Conservation (phyloP, 2,797 vertebrate genomes). For the Mormyrus hasselquistii region DNA sequence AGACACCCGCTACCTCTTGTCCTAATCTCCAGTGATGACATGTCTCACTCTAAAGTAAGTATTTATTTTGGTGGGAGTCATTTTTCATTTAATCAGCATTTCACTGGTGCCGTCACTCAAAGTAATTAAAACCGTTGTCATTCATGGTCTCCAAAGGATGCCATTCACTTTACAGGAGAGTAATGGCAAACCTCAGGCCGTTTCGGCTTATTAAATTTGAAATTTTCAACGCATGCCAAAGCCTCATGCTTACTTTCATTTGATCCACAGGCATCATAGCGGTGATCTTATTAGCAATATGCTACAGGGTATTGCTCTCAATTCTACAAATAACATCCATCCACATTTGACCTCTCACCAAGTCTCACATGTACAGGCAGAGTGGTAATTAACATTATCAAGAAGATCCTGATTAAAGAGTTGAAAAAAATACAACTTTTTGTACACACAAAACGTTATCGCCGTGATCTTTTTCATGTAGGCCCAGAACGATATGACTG, state of each 20-base stretch:
- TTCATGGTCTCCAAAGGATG: conserved; percentile 8
- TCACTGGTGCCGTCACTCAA: neutral
- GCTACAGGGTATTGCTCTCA: conserved; percentile 6
- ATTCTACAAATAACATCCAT: conserved; percentile 30
- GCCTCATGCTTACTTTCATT: neutral
- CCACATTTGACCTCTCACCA: conserved; percentile 21
- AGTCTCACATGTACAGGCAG: neutral
- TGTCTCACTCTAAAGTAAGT: neutral
- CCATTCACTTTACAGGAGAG: neutral
- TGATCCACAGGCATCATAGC: neutral
- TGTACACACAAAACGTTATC: neutral
- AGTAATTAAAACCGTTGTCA: neutral
- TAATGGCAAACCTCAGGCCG: neutral
- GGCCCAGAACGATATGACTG: neutral
- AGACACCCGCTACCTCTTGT: neutral
- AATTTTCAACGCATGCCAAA: neutral
- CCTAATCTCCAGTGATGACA: neutral
- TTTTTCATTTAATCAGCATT: conserved; percentile 15
- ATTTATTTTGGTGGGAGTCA: neutral
- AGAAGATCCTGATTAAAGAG: neutral
- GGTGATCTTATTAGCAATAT: conserved; percentile 5
- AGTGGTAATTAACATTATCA: conserved; percentile 49
- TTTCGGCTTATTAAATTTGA: conserved; percentile 1
- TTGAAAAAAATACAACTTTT: neutral
- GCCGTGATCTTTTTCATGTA: neutral